Conservation (phyloP, 2,888 invertebrate genomes). For the Scaptomyza cyrtandrae region DNA sequence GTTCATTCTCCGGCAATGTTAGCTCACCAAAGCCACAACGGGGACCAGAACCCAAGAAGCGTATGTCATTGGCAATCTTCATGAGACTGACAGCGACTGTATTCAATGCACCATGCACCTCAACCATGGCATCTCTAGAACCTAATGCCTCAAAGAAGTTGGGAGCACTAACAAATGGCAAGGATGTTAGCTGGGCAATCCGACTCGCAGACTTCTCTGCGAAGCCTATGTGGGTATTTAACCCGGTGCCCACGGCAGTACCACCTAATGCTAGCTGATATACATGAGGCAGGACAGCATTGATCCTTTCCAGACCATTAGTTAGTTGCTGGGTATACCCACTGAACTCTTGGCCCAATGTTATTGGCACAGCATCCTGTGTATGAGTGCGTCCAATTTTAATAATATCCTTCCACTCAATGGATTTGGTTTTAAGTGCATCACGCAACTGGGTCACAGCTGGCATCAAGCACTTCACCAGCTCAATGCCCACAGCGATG, state of each 20-base stretch:
- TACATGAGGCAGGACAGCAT: conserved; percentile 92
- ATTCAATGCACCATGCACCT: conserved; percentile 97
- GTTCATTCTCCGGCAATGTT: conserved; percentile 97
- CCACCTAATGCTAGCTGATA: conserved; percentile 97
- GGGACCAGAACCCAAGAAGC: conserved; percentile 96
- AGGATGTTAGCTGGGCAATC: conserved; percentile 91
- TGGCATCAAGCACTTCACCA: conserved; percentile 92
- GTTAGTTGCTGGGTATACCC: conserved; percentile 93
- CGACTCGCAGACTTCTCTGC: conserved; percentile 94
- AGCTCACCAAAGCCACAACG: conserved; percentile 98
- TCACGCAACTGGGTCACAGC: conserved; percentile 89
- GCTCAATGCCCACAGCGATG: conserved; percentile 95
- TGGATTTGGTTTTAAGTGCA: conserved; percentile 89
- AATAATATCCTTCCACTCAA: conserved; percentile 94
- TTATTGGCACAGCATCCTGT: conserved; percentile 96
- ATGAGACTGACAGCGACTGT: conserved; percentile 95
- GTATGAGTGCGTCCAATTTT: conserved; percentile 95
- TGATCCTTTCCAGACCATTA: conserved; percentile 92
- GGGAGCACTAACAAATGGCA: conserved; percentile 96
- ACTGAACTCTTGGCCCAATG: conserved; percentile 98
- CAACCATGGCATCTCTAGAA: conserved; percentile 96
- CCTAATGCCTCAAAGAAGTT: conserved; percentile 99
- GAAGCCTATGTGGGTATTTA: conserved; percentile 96
- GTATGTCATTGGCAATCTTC: conserved; percentile 97
- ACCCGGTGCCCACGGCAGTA: conserved; percentile 98